A percentile compares a stretch with the other conserved stretches of the same genome.
Conservation (phyloP, 2,888 invertebrate genomes). For the Acanthoscelides obtectus region DNA sequence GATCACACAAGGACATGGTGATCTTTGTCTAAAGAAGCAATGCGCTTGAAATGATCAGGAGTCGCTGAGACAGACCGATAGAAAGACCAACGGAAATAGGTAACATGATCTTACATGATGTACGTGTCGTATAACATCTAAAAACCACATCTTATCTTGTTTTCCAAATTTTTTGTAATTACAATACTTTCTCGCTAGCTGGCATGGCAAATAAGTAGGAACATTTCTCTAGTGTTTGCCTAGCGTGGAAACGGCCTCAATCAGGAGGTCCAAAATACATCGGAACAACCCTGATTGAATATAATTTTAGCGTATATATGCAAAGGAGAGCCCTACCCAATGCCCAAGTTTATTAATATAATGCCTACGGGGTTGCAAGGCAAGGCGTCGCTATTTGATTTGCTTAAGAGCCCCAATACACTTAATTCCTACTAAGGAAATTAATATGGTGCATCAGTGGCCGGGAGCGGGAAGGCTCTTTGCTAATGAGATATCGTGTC, state of each 20-base stretch:
- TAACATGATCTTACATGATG: no score
- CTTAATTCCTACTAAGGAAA: conserved; percentile 46
- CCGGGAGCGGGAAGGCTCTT: conserved; percentile 41
- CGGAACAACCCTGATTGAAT: not conserved
- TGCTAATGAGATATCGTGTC: conserved; percentile 39
- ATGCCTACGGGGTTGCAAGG: conserved; percentile 31
- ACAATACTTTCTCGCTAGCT: no score
- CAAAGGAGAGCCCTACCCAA: conserved; percentile 31
- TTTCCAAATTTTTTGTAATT: no score
- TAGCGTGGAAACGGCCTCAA: not conserved
- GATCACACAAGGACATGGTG: no score
- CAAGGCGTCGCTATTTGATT: conserved; percentile 44
- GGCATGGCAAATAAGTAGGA: no score
- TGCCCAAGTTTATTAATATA: conserved; percentile 37
- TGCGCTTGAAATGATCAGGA: no score
- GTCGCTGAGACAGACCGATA: no score
- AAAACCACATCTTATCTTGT: no score
- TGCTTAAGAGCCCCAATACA: conserved; percentile 46
- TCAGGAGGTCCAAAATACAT: not conserved
- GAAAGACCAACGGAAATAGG: no score
- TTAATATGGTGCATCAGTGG: conserved; percentile 37
- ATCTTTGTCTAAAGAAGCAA: no score
- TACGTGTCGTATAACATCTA: no score
- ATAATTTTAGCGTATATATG: not conserved
- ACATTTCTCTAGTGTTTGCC: no score